phyloP scores from a whole-genome alignment of 2,888 invertebrate species.

The Lasioglossum calceatum region DNA sequence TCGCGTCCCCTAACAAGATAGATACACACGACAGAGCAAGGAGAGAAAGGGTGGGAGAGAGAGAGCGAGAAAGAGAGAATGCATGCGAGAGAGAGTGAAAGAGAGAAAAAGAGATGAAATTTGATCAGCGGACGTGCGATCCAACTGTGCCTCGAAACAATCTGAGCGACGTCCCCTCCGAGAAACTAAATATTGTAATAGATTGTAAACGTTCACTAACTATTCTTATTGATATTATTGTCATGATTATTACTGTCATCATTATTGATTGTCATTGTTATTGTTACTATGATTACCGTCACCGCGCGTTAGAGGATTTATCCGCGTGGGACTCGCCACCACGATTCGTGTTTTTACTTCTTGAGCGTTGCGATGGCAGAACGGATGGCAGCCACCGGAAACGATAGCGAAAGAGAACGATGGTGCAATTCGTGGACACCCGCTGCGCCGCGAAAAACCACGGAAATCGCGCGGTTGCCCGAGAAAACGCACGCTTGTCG shows the following conservation, averaged over 20 bases:
- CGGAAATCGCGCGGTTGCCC: not conserved
- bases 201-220: slow-evolving; percentile 66
- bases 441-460: not conserved
- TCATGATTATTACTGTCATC: slow-evolving; percentile 64
- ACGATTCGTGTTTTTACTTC: slow-evolving; percentile 63
- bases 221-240: slow-evolving; percentile 65
- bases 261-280: slow-evolving; percentile 66
- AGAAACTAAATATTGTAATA: slow-evolving; percentile 57
- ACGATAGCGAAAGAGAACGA: not conserved
- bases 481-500: not conserved
- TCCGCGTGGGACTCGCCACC: slow-evolving; percentile 42
- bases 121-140: slow-evolving; percentile 50
- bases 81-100: not conserved
- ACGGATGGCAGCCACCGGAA: not conserved
- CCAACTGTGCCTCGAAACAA: slow-evolving; percentile 65
- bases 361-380: slow-evolving; percentile 52
- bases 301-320: slow-evolving; percentile 53
- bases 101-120: slow-evolving; percentile 2
- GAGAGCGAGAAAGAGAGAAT: not conserved
- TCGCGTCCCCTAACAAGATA: slow-evolving; percentile 21
- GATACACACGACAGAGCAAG: not conserved
- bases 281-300: slow-evolving; percentile 58
- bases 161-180: slow-evolving; percentile 67
- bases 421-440: slow-evolving; percentile 11
- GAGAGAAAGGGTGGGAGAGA: not conserved